Evolutionary conservation across 2,113 vertebrate species (phyloP), one percentile per base, ranked within the genome.

Genomic region (Nothobranchius kuhntae): DNA sequence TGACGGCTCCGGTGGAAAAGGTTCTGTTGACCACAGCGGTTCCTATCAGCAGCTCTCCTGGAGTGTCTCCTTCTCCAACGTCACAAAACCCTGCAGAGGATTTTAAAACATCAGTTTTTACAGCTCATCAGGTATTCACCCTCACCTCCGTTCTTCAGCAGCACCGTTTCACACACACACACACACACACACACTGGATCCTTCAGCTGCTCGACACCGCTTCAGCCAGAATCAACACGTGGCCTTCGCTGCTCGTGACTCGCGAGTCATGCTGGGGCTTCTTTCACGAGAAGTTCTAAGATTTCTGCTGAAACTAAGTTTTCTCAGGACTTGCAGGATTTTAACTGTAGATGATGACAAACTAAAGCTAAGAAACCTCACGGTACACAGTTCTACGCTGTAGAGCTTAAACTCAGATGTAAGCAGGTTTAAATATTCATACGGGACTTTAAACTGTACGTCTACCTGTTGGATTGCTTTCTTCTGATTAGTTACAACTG

Each of bases 211-310:
- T 54, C 62, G 13, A 44, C 71, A 46, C 63, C 56, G 53, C 46
- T 85, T 54, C 56, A 51, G 60, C 73, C 48, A 65, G 70, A 85
- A 83, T 84, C 78, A 58, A 78, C 80, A 59, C 64, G 7, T n/a
- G 2, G 61, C 44, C 13, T 15, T 42, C 58, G 47, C 64, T 51
- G 57, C 8, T 51, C n/a, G 58, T 1, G 48, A 7, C 44, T 62
- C 53, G 60, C 81, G 69, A 36, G 1, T 30, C 64, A 52, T 59
- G 48, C 63, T 52, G 40, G 26, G 53, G 36, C 13, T n/a, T 35
- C 14, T 13, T 62, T 13, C 9, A 4, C 9, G 21, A 2, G 13
- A 58, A 3, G 15, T 4, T 45, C 42, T 45, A 14, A 26, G 17
- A 60, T 60, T 60, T 26, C 44, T 26, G 2, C 40, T 45, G 21